Conservation (phyloP, 2,113 vertebrate species). For the Myotis yumanensis region DNA sequence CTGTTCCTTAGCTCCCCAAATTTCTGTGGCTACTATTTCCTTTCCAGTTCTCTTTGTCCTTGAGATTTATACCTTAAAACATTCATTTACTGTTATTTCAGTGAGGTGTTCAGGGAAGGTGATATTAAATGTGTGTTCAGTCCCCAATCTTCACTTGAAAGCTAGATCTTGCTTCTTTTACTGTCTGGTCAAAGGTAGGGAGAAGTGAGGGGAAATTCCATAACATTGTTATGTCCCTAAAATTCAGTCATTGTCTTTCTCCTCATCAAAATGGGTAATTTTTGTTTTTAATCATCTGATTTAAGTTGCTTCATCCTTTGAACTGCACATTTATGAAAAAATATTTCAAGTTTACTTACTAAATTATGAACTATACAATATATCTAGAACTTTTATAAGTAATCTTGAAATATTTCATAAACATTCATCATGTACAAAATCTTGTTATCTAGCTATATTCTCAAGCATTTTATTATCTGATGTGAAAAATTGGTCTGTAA, state of each 20-base stretch:
- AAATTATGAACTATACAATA: neutral
- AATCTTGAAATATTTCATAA: constrained; percentile 21
- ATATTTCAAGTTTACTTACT: neutral
- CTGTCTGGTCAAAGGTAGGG: neutral
- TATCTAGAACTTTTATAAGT: neutral
- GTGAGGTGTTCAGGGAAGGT: neutral
- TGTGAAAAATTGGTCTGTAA: neutral
- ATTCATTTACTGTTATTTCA: neutral
- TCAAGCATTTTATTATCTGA: constrained; percentile 39
- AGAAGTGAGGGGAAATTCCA: neutral
- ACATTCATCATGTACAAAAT: neutral
- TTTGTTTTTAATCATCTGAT: neutral
- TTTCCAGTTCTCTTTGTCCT: neutral
- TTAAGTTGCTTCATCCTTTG: neutral
- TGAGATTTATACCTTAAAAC: neutral
- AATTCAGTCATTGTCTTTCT: neutral
- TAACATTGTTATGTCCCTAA: neutral
- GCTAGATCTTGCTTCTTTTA: neutral
- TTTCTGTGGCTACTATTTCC: neutral
- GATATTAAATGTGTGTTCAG: neutral
- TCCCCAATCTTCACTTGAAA: neutral
- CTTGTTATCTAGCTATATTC: neutral
- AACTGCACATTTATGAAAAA: neutral
- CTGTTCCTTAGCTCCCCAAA: neutral
- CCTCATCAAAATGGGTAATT: neutral